phyloP scores from a whole-genome alignment of 2,113 vertebrate species.

The Miniopterus natalensis region DNA sequence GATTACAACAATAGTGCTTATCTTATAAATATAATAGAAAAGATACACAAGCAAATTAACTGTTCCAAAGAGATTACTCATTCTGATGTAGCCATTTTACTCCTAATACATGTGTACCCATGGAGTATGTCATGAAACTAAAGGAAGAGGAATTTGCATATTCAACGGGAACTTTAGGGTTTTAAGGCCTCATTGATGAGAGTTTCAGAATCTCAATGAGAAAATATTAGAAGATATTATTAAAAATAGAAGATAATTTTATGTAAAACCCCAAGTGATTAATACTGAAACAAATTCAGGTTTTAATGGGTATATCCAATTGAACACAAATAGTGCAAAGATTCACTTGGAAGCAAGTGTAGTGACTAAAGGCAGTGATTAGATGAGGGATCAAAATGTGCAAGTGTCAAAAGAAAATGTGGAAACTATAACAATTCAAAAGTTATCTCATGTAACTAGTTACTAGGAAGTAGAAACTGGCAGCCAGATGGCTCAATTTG shows the following conservation, averaged over 20 bases:
- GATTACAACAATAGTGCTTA: neutral
- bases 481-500: slow-evolving; percentile 2
- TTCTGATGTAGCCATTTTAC: neutral
- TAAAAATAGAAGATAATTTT: slow-evolving; percentile 19
- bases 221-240: neutral
- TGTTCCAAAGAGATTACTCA: neutral
- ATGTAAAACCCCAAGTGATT: neutral
- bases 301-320: neutral
- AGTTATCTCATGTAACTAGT: neutral
- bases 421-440: neutral
- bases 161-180: neutral
- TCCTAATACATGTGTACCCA: neutral
- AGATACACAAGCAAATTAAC: neutral
- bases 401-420: slow-evolving; percentile 5
- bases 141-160: neutral
- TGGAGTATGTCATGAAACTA: neutral
- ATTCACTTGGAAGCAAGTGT: neutral
- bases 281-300: slow-evolving; percentile 1
- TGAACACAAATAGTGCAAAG: neutral
- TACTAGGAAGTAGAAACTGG: neutral
- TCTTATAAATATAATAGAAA: neutral
- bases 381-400: neutral
- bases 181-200: neutral
- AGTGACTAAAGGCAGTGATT: neutral
- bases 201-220: neutral